phyloP scores from a whole-genome alignment of 2,797 vertebrate genomes.

The Cuniculus paca region DNA sequence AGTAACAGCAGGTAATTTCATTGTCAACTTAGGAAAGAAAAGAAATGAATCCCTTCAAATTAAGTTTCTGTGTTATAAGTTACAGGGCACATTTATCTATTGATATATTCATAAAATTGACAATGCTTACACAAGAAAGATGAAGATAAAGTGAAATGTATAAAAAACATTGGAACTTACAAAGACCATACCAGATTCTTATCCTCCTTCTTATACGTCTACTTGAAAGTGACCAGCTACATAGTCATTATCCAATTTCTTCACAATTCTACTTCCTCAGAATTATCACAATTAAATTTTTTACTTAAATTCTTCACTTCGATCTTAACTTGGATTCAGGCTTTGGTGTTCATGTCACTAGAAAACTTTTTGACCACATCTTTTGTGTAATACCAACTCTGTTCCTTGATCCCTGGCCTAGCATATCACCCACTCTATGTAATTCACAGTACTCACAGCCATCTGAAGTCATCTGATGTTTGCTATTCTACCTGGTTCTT shows the following conservation, averaged over 20 bases:
- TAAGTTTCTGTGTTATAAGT: background rate
- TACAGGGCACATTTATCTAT: background rate
- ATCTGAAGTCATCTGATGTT: background rate
- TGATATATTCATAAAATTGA: rapidly evolving
- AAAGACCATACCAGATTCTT: background rate
- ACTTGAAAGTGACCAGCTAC: background rate
- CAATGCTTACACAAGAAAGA: background rate
- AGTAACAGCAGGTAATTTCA: background rate
- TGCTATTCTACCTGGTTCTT: rapidly evolving
- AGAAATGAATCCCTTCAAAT: background rate
- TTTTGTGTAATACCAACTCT: rapidly evolving
- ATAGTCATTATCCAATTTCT: background rate
- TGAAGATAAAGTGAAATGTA: background rate
- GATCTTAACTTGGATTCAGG: background rate
- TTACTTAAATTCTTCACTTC: background rate
- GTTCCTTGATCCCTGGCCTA: background rate
- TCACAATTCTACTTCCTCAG: background rate
- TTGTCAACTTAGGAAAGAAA: rapidly evolving
- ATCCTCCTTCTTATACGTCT: background rate
- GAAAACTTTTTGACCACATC: background rate
- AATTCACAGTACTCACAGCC: too few species aligned
- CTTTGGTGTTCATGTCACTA: rapidly evolving
- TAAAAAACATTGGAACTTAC: background rate
- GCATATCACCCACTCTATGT: rapidly evolving
- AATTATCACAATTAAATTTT: background rate